These are phyloP conservation scores for Pandemis heparana DNA, from an alignment of 2,888 invertebrate species.

Conservation along the genomic window DNA sequence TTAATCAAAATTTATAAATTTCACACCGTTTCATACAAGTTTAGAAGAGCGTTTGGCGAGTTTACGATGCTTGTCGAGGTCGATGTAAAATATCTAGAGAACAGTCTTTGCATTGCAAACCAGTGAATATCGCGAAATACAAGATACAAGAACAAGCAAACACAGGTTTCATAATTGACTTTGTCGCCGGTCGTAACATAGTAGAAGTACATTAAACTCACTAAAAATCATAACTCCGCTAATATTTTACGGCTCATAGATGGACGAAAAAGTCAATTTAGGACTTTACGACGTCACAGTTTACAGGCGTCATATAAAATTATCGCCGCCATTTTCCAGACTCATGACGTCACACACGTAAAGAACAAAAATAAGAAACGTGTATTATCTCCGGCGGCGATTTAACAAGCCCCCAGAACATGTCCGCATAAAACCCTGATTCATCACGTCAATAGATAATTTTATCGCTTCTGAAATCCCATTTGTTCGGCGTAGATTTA, in stretches of 20 bases:
- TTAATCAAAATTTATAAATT: background rate
- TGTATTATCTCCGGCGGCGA: constrained; percentile 5
- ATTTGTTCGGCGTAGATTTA: constrained; percentile 24
- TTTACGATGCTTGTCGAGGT: background rate
- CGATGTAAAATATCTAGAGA: background rate
- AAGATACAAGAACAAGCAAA: background rate
- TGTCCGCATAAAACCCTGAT: constrained; percentile 25
- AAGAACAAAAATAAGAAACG: constrained; percentile 30
- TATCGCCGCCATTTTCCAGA: constrained; percentile 37
- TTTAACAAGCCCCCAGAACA: background rate
- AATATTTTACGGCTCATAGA: constrained; percentile 29
- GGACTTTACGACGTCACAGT: constrained; percentile 31
- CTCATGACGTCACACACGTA: constrained; percentile 35
- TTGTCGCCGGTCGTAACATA: background rate
- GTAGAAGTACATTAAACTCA: constrained; percentile 24
- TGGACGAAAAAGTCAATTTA: constrained; percentile 38
- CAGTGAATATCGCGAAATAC: background rate
- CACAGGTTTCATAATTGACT: background rate
- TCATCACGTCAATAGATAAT: constrained; percentile 27
- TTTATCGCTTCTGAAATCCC: constrained; percentile 31
- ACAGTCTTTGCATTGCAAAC: background rate
- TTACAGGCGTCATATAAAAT: constrained; percentile 42
- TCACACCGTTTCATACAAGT: background rate
- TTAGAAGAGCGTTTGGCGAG: background rate
- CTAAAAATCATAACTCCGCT: constrained; percentile 19